Conservation (phyloP, 2,888 invertebrate genomes). For the Stictocephala bisonia region DNA sequence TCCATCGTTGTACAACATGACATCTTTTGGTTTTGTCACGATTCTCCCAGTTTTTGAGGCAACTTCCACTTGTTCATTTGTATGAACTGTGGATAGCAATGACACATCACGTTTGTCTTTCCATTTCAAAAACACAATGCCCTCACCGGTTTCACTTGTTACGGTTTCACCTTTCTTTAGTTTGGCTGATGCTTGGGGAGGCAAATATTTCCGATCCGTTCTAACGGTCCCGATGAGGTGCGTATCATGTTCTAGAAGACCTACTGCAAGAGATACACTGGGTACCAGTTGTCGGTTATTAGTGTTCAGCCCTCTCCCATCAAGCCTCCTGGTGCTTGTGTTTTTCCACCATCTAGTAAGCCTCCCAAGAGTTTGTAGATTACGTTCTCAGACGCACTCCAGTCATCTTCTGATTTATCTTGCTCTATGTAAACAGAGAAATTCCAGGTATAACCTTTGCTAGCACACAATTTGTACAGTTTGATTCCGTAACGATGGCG, state of each 20-base stretch:
- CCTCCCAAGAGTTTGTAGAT: not conserved
- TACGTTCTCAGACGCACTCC: not conserved
- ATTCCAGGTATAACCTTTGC: not conserved
- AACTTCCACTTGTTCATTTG: constrained; percentile 4
- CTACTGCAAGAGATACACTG: too few species aligned
- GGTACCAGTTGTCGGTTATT: too few species aligned
- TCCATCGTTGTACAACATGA: not conserved
- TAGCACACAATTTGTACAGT: not conserved
- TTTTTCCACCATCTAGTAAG: not conserved
- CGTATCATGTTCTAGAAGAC: not conserved
- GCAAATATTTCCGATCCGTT: not conserved
- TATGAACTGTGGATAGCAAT: constrained; percentile 2
- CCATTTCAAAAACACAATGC: not conserved
- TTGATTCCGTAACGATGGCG: not conserved
- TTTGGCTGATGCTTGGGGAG: not conserved
- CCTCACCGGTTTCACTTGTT: constrained; percentile 2
- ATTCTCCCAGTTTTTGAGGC: not conserved
- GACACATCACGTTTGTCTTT: not conserved
- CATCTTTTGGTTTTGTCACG: not conserved
- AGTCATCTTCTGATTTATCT: not conserved
- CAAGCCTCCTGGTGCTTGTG: not conserved
- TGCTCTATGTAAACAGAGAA: not conserved
- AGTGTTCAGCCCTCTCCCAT: not conserved
- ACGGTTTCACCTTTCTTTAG: not conserved
- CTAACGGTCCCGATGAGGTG: not conserved